A percentile compares a stretch with the other conserved stretches of the same genome.
These are phyloP conservation scores for Channa argus DNA, from an alignment of 2,113 vertebrate species.

Conservation along the genomic window DNA sequence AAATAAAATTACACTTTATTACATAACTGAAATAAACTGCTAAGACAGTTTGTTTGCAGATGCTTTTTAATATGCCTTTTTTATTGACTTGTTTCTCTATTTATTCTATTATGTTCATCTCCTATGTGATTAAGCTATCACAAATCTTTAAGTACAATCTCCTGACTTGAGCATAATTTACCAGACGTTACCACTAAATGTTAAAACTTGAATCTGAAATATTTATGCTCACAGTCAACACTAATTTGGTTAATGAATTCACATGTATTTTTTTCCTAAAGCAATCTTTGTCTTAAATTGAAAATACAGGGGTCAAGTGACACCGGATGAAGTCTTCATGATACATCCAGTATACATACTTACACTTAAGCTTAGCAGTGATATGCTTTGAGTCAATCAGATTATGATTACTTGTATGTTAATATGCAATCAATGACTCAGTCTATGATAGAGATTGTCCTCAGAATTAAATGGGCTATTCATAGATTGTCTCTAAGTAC, in stretches of 20 bases:
- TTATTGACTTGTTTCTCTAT: too few relatives aligned
- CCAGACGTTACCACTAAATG: too few relatives aligned
- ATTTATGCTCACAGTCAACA: not conserved
- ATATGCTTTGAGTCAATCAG: constrained; percentile 40
- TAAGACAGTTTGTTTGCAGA: not conserved
- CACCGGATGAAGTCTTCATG: not conserved
- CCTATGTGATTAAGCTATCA: too few relatives aligned
- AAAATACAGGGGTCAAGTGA: not conserved
- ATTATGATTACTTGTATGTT: constrained; percentile 42
- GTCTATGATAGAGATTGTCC: constrained; percentile 30
- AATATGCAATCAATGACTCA: constrained; percentile 36
- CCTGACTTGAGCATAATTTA: too few relatives aligned
- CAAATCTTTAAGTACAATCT: too few relatives aligned
- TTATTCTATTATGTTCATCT: too few relatives aligned
- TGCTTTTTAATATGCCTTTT: too few relatives aligned
- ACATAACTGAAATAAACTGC: not conserved
- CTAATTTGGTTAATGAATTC: not conserved
- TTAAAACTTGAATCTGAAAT: too few relatives aligned
- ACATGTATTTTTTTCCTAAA: not conserved
- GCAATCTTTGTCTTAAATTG: not conserved
- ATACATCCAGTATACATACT: not conserved
- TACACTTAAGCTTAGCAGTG: constrained; percentile 12
- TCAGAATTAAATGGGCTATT: constrained; percentile 42
- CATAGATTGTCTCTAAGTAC: constrained; percentile 9
- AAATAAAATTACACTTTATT: not conserved